Base-by-base conservation (phyloP, 2,888 invertebrate species). In the Caenorhabditis sp. region DNA sequence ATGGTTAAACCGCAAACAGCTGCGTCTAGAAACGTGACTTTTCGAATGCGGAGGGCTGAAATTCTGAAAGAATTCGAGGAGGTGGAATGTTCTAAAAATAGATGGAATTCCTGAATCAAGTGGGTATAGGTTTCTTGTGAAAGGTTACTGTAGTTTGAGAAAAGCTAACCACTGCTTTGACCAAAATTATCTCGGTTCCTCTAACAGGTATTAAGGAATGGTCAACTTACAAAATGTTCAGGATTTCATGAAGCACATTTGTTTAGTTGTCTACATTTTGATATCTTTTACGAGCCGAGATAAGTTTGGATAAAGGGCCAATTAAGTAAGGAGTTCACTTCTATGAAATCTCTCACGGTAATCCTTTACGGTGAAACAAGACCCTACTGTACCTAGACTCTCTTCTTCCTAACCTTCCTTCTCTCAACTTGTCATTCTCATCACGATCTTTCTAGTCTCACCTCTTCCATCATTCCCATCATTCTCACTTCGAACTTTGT, bases 21-120 rank as follows among this genome's bases (percentile, higher is more conserved):
- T 76, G 76, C 61, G 61, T 38, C 61, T 63, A 66, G 58, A 54
- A 66, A 77, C 77, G 70, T 70, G 69, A 76, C 69, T 61, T 68
- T 76, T 66, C 19, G 38, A 44, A 72, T 12, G 16, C 41, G 47
- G 12, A 41, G 38, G 19, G 47, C 14, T 61, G 61, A 38, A 61
- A 47, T 61, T 41, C 35, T 61, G 24, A 14, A 41, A 41, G 61
- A 41, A 41, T 22, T 22, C 22, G 22, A 41, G 35, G 22, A 44
- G 26, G 28, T 22, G 54, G 54, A 54, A 54, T 54, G 24, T 26
- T 56, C 69, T 66, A 35, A 22, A 69, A 58, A 70, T 70, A 70
- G 69, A 41, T 22, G 2, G 12, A 12, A 54, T 2, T 14, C 12
- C 14, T 24, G 2, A 14, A 14, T 0, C 14, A 1, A 12, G 0